phyloP scores from a whole-genome alignment of 2,888 invertebrate genomes.

The Melieria omissa region DNA sequence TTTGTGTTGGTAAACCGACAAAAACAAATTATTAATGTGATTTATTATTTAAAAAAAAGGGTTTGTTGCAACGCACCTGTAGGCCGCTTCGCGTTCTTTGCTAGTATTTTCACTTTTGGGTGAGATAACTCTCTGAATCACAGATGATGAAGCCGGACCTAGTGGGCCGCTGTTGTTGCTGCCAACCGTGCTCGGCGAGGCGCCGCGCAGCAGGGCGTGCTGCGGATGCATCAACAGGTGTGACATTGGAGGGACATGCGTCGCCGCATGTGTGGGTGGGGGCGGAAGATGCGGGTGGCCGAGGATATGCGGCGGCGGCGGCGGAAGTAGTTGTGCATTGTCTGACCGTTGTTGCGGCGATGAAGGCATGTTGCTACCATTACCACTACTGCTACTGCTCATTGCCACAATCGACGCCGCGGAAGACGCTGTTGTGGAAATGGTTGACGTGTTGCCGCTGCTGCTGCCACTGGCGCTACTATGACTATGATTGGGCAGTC shows the following conservation, averaged over 20 bases:
- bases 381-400: constrained; percentile 36
- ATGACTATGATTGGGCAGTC: constrained; percentile 22
- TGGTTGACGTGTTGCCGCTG: constrained; percentile 33
- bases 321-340: constrained; percentile 53
- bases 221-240: constrained; percentile 50
- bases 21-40: neutral
- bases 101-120: constrained; percentile 82
- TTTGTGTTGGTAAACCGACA: neutral
- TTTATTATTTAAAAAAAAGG: neutral
- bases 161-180: constrained; percentile 38
- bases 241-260: constrained; percentile 42
- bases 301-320: constrained; percentile 52
- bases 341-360: constrained; percentile 45
- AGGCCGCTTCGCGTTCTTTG: constrained; percentile 79
- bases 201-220: constrained; percentile 60
- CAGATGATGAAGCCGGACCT: constrained; percentile 61
- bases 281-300: constrained; percentile 49
- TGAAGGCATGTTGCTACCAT: constrained; percentile 36
- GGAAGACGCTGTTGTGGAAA: constrained; percentile 19
- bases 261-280: constrained; percentile 42
- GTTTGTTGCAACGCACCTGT: constrained; percentile 29
- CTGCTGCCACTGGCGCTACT: constrained; percentile 33
- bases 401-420: constrained; percentile 36
- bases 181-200: constrained; percentile 59
- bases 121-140: constrained; percentile 74